Conservation (phyloP, 2,888 invertebrate genomes). For the Petrophora chlorosata region DNA sequence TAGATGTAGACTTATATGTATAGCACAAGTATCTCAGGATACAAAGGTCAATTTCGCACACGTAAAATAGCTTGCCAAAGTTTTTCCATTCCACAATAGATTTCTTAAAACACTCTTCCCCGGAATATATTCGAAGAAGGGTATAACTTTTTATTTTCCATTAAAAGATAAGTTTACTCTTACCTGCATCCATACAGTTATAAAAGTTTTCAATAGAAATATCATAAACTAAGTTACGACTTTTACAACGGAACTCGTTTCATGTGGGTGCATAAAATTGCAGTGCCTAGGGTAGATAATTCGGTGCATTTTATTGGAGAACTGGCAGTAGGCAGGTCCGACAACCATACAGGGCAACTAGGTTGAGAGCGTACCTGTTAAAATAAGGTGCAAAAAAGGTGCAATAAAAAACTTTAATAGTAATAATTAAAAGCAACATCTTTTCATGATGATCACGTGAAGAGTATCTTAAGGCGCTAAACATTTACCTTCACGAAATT, state of each 20-base stretch:
- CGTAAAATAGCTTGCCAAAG: constrained; percentile 16
- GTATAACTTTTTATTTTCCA: constrained; percentile 39
- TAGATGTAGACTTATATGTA: too few species aligned
- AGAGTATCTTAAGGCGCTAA: too few species aligned
- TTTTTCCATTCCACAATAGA: constrained; percentile 31
- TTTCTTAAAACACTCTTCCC: constrained; percentile 30
- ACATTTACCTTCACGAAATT: too few species aligned
- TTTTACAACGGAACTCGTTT: constrained; percentile 33
- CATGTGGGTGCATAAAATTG: constrained; percentile 56
- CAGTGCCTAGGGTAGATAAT: constrained; percentile 61
- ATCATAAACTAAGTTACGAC: constrained; percentile 51
- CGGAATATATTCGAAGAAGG: constrained; percentile 33
- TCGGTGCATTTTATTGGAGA: constrained; percentile 74
- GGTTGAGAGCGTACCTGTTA: not conserved
- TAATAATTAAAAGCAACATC: too few species aligned
- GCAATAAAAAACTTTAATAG: too few species aligned
- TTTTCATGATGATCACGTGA: too few species aligned
- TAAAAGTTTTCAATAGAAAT: constrained; percentile 49
- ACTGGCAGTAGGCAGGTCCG: constrained; percentile 45
- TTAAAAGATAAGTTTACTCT: constrained; percentile 37
- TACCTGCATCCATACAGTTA: constrained; percentile 38
- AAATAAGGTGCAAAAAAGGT: too few species aligned
- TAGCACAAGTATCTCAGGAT: too few species aligned
- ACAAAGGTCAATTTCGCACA: constrained; percentile 2
- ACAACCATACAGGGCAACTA: constrained; percentile 9